Evolutionary conservation across 2,888 invertebrate genomes (phyloP), one percentile per base, ranked within the genome.

Genomic region (Acleris holmiana): DNA sequence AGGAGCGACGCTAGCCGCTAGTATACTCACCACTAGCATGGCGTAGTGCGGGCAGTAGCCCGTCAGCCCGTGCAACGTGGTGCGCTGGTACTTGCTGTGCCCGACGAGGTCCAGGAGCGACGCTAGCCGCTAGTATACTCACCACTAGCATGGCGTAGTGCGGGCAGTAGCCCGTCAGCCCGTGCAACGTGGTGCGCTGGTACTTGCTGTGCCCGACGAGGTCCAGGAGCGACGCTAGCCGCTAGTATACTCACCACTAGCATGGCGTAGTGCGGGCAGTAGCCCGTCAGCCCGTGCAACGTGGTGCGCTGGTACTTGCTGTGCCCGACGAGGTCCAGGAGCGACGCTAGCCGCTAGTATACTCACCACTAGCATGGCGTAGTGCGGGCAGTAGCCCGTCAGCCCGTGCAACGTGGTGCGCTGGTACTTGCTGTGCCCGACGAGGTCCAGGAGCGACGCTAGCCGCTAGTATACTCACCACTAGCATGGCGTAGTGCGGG

Each of bases 341-440:
- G 13, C 19, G 48, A 19, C 10, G 13, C 49, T 6, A 40, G 40
- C 40, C 40, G 40, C 40, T 40, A 2, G 13, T 40, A 40, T 46
- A 55, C 47, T 50, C 46, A 54, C 54, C 53, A 46, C 50, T 10
- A 54, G 54, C 54, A 18, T 25, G 35, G 47, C 60, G 23, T 35
- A 0, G 40, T 53, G 44, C 21, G 54, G 54, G 10, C 21, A 55
- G 41, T 44, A 55, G 15, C 97, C 96, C 19, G 97, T 97, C 25
- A 98, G 88, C 2, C 98, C 98, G 79, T 97, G 95, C 61, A 98
- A 95, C 23, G 98, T 98, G 60, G 98, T 98, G 72, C 96, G 94
- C 77, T 98, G 93, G 79, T 98, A 53, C 29, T 61, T 19, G 35
- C 53, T 29, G 46, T 25, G 19, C 18, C 23, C 29, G 35, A 46